Evolutionary conservation across 1,140 invertebrate species (phyloP).

Genomic region (Drosophila obscura): DNA sequence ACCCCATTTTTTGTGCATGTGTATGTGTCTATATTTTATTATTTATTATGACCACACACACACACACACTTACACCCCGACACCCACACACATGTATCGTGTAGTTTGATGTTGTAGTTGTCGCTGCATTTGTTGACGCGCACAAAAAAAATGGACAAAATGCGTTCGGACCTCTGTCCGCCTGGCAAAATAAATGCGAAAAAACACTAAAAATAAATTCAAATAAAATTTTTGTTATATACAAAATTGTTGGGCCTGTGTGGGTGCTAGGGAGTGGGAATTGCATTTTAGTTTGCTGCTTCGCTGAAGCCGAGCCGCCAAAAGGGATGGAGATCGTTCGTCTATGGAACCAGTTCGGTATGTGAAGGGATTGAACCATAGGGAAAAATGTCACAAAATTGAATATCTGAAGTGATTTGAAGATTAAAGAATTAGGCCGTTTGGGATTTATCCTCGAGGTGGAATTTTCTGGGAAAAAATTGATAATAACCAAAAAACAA

Average conservation of each 20-base stretch:
- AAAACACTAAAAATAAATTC: conserved; percentile 76
- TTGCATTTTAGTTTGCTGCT: conserved; percentile 65
- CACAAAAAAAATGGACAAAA: conserved; percentile 75
- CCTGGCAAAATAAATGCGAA: conserved; percentile 10
- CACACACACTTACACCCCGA: conserved; percentile 25
- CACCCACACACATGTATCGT: conserved; percentile 22
- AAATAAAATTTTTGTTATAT: conserved; percentile 76
- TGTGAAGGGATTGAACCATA: no score
- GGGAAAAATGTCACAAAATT: no score
- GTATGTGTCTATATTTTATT: conserved; percentile 73
- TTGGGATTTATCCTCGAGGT: no score
- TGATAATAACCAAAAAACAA: no score
- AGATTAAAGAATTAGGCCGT: no score
- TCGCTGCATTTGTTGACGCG: conserved; percentile 59
- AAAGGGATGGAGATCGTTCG: conserved; percentile 45
- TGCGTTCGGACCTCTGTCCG: conserved; percentile 21
- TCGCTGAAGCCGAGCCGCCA: conserved; percentile 24
- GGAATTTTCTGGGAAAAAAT: no score
- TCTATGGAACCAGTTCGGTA: not conserved
- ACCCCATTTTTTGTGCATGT: conserved; percentile 29
- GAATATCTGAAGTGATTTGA: no score
- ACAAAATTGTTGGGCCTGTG: conserved; percentile 50
- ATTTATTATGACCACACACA: conserved; percentile 69
- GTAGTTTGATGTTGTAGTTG: conserved; percentile 58
- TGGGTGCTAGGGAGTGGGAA: conserved; percentile 12